Conservation (phyloP, 2,888 invertebrate genomes). For the Homarus gammarus region DNA sequence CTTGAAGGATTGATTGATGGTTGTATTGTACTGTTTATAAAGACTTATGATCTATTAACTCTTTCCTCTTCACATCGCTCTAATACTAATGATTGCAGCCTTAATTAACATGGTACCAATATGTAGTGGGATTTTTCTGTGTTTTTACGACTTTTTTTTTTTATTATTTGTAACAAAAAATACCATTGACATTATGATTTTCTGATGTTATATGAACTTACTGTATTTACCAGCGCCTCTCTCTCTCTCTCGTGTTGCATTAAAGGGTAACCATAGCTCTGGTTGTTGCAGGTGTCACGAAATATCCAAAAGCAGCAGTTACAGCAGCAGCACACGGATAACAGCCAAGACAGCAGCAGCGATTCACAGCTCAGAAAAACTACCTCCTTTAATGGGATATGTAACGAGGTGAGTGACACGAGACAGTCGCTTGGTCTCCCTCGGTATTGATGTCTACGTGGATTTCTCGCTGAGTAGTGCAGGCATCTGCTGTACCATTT, state of each 20-base stretch:
- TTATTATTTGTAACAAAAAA: not conserved
- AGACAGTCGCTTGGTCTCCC: too few species aligned
- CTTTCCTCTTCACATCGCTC: not conserved
- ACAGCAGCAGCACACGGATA: conserved; percentile 67
- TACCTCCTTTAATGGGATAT: conserved; percentile 66
- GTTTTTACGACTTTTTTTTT: not conserved
- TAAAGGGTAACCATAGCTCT: not conserved
- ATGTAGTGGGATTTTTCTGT: not conserved
- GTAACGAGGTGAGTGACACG: conserved; percentile 74
- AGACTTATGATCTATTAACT: not conserved
- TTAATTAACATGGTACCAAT: not conserved
- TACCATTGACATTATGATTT: not conserved
- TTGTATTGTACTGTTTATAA: not conserved
- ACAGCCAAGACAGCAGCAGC: conserved; percentile 61
- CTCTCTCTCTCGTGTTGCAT: too few species aligned
- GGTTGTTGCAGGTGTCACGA: conserved; percentile 72
- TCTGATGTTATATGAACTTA: not conserved
- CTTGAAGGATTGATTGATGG: not conserved
- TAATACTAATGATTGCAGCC: not conserved
- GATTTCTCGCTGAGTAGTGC: too few species aligned
- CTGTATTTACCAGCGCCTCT: too few species aligned
- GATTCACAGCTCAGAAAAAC: conserved; percentile 65
- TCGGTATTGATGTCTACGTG: too few species aligned
- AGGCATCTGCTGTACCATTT: too few species aligned
- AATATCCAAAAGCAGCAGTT: conserved; percentile 76